Evolutionary conservation across 2,797 vertebrate species (phyloP), one percentile per base, ranked within the genome.

Genomic region (Danionella dracula): DNA sequence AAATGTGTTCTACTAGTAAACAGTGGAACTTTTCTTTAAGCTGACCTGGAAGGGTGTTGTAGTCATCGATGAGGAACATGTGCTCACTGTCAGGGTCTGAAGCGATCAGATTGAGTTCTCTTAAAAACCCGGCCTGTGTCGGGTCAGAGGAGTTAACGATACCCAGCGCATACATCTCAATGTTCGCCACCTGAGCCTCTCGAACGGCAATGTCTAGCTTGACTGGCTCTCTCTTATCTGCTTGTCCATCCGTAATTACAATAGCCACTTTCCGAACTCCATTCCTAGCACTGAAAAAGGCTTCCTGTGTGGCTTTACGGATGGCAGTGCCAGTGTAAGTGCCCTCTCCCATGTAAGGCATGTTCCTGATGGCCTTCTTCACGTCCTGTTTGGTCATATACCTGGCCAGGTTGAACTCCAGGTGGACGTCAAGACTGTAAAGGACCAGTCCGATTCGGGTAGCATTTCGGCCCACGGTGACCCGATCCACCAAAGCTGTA

Each of bases 81-180:
- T 97, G 94, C 71, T 96, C 93, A 45, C 76, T 83, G 80, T 96
- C 93, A 4, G 94, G 94, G 56, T 95, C 93, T 0, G 94, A 95
- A 13, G 94, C 94, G 34, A 96, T 96, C 54, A 94, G 88, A 50
- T 94, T 93, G 29, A 97, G 87, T 77, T 96, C 92, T 12, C 45
- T 82, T 69, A 94, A 76, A 65, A 97, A 97, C 81, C 94, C 93
- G 0, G 49, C 68, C 74, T 93, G 93, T 0, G 91, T 90, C 11
- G 91, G 87, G 79, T 95, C 92, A 17, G 92, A 90, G 3, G 88
- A 86, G 60, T 96, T 95, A 57, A 93, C 87, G 5, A 95, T 94
- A 31, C 94, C 94, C 75, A 96, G 84, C 1, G 94, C 92, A 0
- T 94, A 94, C 91, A 95, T 93, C 81, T 97, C 92, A 11, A 95